Conservation (phyloP, 92 coral and sea anemone genomes). For the Porites divaricata region DNA sequence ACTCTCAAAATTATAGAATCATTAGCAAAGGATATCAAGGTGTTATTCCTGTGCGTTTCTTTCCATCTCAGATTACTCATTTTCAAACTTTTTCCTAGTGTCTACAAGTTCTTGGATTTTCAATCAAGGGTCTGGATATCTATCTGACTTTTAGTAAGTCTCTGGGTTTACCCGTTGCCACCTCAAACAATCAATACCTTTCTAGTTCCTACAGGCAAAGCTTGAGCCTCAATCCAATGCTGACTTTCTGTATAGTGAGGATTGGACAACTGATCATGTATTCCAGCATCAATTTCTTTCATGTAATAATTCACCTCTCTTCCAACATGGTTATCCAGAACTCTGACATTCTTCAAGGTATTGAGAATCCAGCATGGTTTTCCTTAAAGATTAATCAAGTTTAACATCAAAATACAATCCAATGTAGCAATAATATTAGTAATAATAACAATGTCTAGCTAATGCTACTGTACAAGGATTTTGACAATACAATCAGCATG, state of each 20-base stretch:
- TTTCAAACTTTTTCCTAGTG: too few species aligned
- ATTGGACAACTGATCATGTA: not conserved
- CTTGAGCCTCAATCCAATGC: conserved; percentile 52
- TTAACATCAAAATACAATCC: not conserved
- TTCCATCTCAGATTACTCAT: too few species aligned
- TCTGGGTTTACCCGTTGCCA: too few species aligned
- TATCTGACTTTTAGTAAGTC: too few species aligned
- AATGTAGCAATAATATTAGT: not conserved
- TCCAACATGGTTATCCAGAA: conserved; percentile 89
- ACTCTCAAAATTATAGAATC: too few species aligned
- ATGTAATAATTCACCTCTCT: conserved; percentile 81
- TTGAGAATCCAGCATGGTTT: conserved; percentile 92
- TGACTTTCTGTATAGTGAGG: conserved; percentile 64
- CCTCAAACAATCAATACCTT: conserved; percentile 60
- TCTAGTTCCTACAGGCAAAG: conserved; percentile 70
- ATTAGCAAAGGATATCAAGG: too few species aligned
- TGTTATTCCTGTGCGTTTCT: too few species aligned
- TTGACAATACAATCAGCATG: too few species aligned
- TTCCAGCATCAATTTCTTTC: conserved; percentile 63
- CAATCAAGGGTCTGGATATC: too few species aligned
- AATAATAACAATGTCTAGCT: not conserved
- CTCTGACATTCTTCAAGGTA: conserved; percentile 84
- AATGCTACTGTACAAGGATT: too few species aligned
- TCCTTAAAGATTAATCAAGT: conserved; percentile 30
- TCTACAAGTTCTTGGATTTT: too few species aligned